Conservation (phyloP, 2,113 vertebrate genomes). For the Hystrix cristata region DNA sequence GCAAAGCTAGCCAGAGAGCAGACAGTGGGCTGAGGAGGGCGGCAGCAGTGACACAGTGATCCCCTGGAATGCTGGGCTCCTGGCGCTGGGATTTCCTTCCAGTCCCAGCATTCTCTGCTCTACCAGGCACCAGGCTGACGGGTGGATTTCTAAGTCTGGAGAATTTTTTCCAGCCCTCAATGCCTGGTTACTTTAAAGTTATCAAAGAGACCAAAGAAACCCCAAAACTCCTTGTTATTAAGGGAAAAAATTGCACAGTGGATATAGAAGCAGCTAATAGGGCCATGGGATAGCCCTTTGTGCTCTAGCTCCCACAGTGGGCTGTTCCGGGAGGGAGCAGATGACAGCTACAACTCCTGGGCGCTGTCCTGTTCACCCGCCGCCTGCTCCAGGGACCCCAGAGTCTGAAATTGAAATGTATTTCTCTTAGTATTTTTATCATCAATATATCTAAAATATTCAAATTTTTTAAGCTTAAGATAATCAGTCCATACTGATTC, state of each 20-base stretch:
- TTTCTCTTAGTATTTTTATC: not conserved
- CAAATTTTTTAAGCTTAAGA: not conserved
- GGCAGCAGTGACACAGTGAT: constrained; percentile 66
- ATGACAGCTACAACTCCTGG: accelerated
- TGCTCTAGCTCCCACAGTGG: too few species aligned
- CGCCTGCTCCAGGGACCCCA: accelerated
- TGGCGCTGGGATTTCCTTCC: accelerated
- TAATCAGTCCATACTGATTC: not conserved
- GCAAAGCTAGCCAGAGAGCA: constrained; percentile 89
- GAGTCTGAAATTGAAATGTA: not conserved
- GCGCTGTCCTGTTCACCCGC: accelerated
- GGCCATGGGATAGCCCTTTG: accelerated
- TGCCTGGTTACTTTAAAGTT: too few species aligned
- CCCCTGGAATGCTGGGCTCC: not conserved
- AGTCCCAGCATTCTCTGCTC: accelerated
- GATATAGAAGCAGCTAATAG: accelerated
- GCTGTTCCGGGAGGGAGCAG: not conserved
- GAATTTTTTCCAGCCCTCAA: not conserved
- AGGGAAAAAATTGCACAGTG: accelerated
- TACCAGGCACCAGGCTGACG: accelerated
- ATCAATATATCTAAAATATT: not conserved
- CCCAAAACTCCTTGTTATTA: accelerated
- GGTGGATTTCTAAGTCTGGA: not conserved
- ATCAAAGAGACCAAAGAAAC: not conserved
- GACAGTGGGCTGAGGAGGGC: constrained; percentile 84